These are phyloP conservation scores for Rhopilema esculentum DNA, from an alignment of 30 jellyfish, hydroid and myxozoan genomes.

Conservation along the genomic window DNA sequence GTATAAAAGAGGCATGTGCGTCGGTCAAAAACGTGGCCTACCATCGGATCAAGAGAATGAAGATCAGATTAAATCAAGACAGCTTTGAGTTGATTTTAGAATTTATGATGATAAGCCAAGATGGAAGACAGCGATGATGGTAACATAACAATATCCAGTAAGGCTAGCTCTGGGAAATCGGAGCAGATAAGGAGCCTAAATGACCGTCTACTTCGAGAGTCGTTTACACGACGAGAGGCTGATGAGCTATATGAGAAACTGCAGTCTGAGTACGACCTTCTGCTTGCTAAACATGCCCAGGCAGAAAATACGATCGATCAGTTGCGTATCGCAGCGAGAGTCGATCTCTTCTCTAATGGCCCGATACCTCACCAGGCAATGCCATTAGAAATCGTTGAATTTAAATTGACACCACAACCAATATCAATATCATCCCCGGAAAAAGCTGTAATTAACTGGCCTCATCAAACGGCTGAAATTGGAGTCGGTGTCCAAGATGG, in stretches of 20 bases:
- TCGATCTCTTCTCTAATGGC: constrained; percentile 72
- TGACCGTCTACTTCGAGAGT: constrained; percentile 57
- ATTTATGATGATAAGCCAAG: constrained; percentile 14
- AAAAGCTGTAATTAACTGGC: constrained; percentile 37
- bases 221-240: constrained; percentile 77
- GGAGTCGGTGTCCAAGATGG: neutral
- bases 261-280: constrained; percentile 79
- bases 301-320: constrained; percentile 96
- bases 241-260: constrained; percentile 75
- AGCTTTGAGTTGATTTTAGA: constrained; percentile 22
- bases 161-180: constrained; percentile 75
- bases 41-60: constrained; percentile 50
- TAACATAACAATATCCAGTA: constrained; percentile 32
- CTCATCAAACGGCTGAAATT: neutral
- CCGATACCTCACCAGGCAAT: constrained; percentile 68
- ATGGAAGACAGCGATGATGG: constrained; percentile 60
- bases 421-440: constrained; percentile 38
- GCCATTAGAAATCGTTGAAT: constrained; percentile 33
- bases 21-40: constrained; percentile 48
- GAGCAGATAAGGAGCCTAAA: constrained; percentile 58
- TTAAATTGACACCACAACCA: constrained; percentile 65
- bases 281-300: constrained; percentile 93
- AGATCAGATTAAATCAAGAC: constrained; percentile 77
- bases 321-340: constrained; percentile 82
- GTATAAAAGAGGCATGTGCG: constrained; percentile 68